A percentile compares a stretch with the other conserved stretches of the same genome.
Conservation (phyloP, 2,797 vertebrate genomes). For the Denticeps clupeoides region DNA sequence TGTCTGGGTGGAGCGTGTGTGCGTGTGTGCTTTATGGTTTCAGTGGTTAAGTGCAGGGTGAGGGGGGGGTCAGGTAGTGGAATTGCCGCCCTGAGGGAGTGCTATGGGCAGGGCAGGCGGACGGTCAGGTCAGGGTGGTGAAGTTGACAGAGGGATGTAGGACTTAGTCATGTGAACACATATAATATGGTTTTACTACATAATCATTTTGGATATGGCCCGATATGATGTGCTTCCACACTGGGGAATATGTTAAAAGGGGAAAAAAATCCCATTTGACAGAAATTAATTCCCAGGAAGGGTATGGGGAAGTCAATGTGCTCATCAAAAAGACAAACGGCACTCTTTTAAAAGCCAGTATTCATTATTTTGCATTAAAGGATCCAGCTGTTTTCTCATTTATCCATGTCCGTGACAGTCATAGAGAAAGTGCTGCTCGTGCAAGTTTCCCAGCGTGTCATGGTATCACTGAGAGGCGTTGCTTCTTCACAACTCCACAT, state of each 20-base stretch:
- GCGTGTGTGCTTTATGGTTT: conserved; percentile 19
- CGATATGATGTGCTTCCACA: too few species aligned
- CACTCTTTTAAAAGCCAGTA: conserved; percentile 17
- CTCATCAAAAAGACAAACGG: too few species aligned
- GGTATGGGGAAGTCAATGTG: too few species aligned
- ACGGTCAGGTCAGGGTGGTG: conserved; percentile 30
- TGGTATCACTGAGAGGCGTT: neutral
- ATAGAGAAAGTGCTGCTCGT: conserved; percentile 1
- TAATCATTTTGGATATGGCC: too few species aligned
- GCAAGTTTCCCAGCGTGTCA: too few species aligned
- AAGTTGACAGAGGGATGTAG: too few species aligned
- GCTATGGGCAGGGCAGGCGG: conserved; percentile 28
- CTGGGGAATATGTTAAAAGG: too few species aligned
- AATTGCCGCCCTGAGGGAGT: conserved; percentile 43
- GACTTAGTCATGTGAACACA: too few species aligned
- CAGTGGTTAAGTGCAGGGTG: conserved; percentile 40
- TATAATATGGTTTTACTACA: too few species aligned
- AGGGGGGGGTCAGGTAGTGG: conserved; percentile 45
- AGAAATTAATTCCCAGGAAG: too few species aligned
- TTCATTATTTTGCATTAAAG: conserved; percentile 7
- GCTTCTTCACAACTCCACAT: conserved; percentile 5
- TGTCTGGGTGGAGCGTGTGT: conserved; percentile 31
- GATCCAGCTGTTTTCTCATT: neutral
- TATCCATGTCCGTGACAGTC: conserved; percentile 1
- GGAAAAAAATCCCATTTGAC: too few species aligned